Evolutionary conservation across 1,140 invertebrate species (phyloP).

Genomic region (Asbolus verrucosus): DNA sequence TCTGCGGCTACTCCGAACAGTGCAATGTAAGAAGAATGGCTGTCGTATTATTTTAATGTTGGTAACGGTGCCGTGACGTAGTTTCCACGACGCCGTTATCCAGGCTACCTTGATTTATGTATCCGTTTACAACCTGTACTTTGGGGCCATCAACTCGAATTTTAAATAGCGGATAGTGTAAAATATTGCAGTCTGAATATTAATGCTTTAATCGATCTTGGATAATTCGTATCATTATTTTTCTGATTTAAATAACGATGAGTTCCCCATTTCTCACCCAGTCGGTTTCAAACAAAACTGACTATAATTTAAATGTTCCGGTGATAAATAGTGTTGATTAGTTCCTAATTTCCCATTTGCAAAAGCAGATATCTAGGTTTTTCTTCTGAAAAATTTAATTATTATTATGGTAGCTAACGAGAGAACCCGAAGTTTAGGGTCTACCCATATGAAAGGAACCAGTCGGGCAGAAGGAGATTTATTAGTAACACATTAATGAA

Average conservation of each 20-base stretch:
- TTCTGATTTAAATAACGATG: conserved; percentile 27
- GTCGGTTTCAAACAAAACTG: too few relatives aligned
- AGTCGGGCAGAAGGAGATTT: conserved; percentile 18
- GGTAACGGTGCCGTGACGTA: conserved; percentile 47
- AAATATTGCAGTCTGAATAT: conserved; percentile 57
- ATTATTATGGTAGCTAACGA: too few relatives aligned
- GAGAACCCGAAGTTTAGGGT: conserved; percentile 19
- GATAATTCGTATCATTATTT: conserved; percentile 39
- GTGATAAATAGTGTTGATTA: too few relatives aligned
- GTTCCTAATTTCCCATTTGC: conserved; percentile 22
- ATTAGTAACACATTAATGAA: conserved; percentile 33
- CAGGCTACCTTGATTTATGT: conserved; percentile 58
- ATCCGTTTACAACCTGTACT: conserved; percentile 59
- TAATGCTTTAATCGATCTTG: conserved; percentile 46
- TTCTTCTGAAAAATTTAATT: conserved; percentile 33
- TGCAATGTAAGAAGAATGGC: conserved; percentile 21
- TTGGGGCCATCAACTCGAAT: conserved; percentile 58
- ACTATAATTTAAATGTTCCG: too few relatives aligned
- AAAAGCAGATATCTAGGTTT: neutral
- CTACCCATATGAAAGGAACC: conserved; percentile 29
- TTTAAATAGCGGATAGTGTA: conserved; percentile 58
- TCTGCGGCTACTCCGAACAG: conserved; percentile 36
- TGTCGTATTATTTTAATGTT: conserved; percentile 43
- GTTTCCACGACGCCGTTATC: conserved; percentile 49
- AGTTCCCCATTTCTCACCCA: neutral